Base-by-base conservation (phyloP, 2,797 vertebrate species). In the Enteromius paludinosus region DNA sequence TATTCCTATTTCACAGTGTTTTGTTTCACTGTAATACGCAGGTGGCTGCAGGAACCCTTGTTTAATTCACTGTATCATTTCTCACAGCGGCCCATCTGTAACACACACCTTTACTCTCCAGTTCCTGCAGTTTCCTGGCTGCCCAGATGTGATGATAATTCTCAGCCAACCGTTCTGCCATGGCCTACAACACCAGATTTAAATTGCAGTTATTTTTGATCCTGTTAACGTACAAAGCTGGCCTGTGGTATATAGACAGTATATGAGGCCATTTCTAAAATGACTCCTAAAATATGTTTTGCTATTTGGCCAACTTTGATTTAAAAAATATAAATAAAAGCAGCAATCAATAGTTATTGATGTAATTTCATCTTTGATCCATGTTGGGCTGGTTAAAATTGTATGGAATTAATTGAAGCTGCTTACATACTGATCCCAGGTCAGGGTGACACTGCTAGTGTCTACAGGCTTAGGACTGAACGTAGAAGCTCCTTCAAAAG, bases 61-160 rank as follows among this genome's bases (percentile, higher is more conserved):
- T 82, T 41, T 28, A 75, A 75, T 74, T 35, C 25, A 54, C 69
- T 56, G 11, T 15, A 71, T 83, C 28, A 28, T 62, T n/a, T 62
- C 25, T 74, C 62, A 45, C 54, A 28, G 56, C 8, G 11, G 45
- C 45, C 28, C 28, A 23, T 71, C 41, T 30, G 38, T 64, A 61
- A 62, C 38, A 73, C 43, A 78, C 45, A 98, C 98, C 97, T 98
- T 97, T 97, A 90, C 93, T 94, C 87, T 97, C 96, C 81, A 96
- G 90, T 49, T 98, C 96, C 83, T 93, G 81, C 90, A 97, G 97
- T 94, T 97, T 98, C 91, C 93, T 97, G 93, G 96, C 97, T 76
- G 97, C 96, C 96, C 96, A 98, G 88, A 95, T 93, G 68, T 96
- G 98, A 91, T 99, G 97, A 88, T 97, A 96, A 91, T 98, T 98